Evolutionary conservation across 2,888 invertebrate genomes (phyloP).

Genomic region (Ctenicera cuprea): DNA sequence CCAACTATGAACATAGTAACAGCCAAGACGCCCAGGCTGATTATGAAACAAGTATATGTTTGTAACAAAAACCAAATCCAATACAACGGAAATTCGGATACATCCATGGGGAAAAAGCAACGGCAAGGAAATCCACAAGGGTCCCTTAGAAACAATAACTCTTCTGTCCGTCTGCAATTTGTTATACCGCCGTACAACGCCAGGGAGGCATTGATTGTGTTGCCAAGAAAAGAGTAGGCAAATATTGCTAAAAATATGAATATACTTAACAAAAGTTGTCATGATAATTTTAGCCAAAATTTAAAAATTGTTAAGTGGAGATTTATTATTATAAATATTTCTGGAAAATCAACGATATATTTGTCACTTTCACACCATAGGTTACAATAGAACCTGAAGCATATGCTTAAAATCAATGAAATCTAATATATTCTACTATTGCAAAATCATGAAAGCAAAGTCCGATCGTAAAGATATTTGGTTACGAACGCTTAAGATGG

Average conservation of each 20-base stretch:
- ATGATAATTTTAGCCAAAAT: too few species aligned
- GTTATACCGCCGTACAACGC: constrained; percentile 2
- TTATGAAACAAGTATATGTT: neutral
- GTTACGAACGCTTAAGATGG: too few species aligned
- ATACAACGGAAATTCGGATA: constrained; percentile 3
- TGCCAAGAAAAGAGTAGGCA: constrained; percentile 3
- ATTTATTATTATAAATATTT: too few species aligned
- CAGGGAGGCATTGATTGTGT: constrained; percentile 4
- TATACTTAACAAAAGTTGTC: too few species aligned
- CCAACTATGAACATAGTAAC: constrained; percentile 15
- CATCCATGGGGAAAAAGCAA: constrained; percentile 1
- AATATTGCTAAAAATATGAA: constrained; percentile 10
- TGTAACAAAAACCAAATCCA: constrained; percentile 10
- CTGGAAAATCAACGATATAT: too few species aligned
- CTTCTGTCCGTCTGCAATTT: neutral
- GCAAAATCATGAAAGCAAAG: too few species aligned
- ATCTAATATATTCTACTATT: too few species aligned
- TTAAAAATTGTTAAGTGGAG: too few species aligned
- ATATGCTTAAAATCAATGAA: too few species aligned
- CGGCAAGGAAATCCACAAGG: constrained; percentile 9
- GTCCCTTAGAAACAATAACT: constrained; percentile 1
- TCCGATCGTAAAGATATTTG: too few species aligned
- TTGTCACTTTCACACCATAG: too few species aligned
- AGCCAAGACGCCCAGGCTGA: neutral
- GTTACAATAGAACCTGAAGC: too few species aligned